Conservation (phyloP, 1,140 invertebrate genomes). For the Camponotus vicinus region DNA sequence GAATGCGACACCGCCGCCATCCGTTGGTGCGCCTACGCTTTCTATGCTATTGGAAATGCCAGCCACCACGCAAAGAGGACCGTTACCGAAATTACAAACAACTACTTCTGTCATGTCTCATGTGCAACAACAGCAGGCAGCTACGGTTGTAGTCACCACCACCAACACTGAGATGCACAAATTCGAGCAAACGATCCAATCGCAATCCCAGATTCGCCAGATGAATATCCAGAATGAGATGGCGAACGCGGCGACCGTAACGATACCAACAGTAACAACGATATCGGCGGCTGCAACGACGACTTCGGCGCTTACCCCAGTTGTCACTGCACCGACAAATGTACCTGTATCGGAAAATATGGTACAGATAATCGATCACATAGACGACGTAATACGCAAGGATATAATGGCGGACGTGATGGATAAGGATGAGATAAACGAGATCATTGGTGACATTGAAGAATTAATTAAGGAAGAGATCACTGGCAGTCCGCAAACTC, state of each 20-base stretch:
- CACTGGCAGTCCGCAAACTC: conserved; percentile 79
- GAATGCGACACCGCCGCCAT: conserved; percentile 85
- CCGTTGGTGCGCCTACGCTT: conserved; percentile 89
- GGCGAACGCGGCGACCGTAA: not conserved
- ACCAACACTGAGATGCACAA: conserved; percentile 27
- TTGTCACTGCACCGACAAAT: conserved; percentile 64
- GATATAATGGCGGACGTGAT: conserved; percentile 83
- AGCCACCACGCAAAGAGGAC: conserved; percentile 77
- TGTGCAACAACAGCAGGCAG: conserved; percentile 52
- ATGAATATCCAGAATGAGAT: conserved; percentile 58
- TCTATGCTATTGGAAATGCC: conserved; percentile 89
- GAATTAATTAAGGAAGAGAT: conserved; percentile 85
- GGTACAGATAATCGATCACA: conserved; percentile 83
- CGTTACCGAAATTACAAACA: conserved; percentile 75
- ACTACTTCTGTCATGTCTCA: not conserved
- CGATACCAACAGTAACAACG: not conserved
- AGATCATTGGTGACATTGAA: conserved; percentile 85
- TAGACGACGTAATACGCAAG: conserved; percentile 84
- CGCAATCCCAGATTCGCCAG: conserved; percentile 57
- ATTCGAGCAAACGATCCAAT: conserved; percentile 34
- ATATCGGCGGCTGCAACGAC: not conserved
- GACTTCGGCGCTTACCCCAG: conserved; percentile 23
- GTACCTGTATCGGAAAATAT: conserved; percentile 80
- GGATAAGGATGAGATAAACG: conserved; percentile 85
- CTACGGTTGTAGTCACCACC: not conserved